These are phyloP conservation scores for Odontamblyopus lacepedii DNA, from an alignment of 2,797 vertebrate genomes.

Conservation along the genomic window DNA sequence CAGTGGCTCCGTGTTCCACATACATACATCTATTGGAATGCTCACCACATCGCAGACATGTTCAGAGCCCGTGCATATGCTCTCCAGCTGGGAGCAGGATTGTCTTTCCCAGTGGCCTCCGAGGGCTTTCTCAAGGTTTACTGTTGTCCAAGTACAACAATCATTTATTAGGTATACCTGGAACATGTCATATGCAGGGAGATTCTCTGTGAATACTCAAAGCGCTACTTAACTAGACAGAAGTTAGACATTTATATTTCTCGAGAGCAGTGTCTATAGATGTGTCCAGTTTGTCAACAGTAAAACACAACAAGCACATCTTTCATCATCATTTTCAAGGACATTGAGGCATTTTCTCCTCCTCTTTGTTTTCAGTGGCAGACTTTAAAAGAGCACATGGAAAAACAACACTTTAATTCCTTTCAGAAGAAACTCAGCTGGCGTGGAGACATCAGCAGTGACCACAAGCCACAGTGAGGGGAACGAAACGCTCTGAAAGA, in stretches of 20 bases:
- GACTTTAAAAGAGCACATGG: slow-evolving; percentile 34
- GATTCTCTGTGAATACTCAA: background rate
- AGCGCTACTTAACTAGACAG: too few relatives aligned
- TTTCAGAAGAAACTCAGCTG: slow-evolving; percentile 66
- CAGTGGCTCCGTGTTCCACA: slow-evolving; percentile 75
- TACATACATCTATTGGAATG: slow-evolving; percentile 76
- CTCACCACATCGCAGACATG: slow-evolving; percentile 73
- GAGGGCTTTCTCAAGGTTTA: slow-evolving; percentile 38
- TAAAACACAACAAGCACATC: background rate
- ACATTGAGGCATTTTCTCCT: slow-evolving; percentile 14
- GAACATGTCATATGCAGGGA: background rate
- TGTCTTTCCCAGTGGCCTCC: slow-evolving; percentile 57
- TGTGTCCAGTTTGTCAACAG: background rate
- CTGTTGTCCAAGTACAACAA: slow-evolving; percentile 20
- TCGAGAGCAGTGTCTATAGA: too few relatives aligned
- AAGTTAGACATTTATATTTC: background rate
- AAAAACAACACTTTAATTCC: slow-evolving; percentile 45
- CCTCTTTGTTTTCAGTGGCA: slow-evolving; percentile 37
- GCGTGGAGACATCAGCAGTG: slow-evolving; percentile 54
- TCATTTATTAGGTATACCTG: slow-evolving; percentile 14
- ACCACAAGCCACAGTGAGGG: slow-evolving; percentile 71
- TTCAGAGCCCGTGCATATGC: slow-evolving; percentile 77
- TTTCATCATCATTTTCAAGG: slow-evolving; percentile 19
- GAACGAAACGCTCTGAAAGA: slow-evolving; percentile 58
- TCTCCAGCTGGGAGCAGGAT: slow-evolving; percentile 75